A percentile compares a stretch with the other conserved stretches of the same genome.
Evolutionary conservation across 2,113 vertebrate genomes (phyloP).

Genomic region (Opisthocomus hoazin): DNA sequence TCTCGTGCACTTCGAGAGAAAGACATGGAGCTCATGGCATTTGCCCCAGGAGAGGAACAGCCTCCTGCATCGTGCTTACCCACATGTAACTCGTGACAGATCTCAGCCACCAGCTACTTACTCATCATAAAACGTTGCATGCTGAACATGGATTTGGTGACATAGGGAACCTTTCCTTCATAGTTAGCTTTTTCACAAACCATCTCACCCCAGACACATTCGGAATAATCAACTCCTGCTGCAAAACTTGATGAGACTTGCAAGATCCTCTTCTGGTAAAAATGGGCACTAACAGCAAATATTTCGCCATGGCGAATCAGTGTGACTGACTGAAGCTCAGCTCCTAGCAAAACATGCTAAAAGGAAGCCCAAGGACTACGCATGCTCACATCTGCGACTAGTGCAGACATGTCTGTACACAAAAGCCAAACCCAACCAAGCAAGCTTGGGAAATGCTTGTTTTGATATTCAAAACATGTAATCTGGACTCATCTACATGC

Average conservation of each 20-base stretch:
- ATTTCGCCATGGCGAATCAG: background rate
- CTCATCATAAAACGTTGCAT: background rate
- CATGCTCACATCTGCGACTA: background rate
- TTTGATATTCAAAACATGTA: background rate
- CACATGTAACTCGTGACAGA: rapidly evolving
- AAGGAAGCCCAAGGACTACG: background rate
- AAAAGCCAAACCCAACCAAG: background rate
- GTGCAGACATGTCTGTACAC: background rate
- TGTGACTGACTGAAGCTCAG: background rate
- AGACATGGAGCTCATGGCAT: rapidly evolving
- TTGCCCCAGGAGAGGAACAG: background rate
- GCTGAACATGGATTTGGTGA: background rate
- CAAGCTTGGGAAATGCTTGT: background rate
- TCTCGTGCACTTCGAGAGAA: background rate
- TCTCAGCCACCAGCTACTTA: background rate
- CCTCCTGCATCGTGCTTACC: background rate
- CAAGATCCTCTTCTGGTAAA: background rate
- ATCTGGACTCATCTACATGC: background rate
- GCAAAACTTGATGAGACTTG: background rate
- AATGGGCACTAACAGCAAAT: background rate
- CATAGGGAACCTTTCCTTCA: background rate
- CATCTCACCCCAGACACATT: background rate
- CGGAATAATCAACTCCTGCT: background rate
- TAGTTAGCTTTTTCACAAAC: background rate
- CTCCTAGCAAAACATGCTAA: background rate